Evolutionary conservation across 2,888 invertebrate genomes (phyloP), one percentile per base, ranked within the genome.

Genomic region (Nephrocerus scutellatus): DNA sequence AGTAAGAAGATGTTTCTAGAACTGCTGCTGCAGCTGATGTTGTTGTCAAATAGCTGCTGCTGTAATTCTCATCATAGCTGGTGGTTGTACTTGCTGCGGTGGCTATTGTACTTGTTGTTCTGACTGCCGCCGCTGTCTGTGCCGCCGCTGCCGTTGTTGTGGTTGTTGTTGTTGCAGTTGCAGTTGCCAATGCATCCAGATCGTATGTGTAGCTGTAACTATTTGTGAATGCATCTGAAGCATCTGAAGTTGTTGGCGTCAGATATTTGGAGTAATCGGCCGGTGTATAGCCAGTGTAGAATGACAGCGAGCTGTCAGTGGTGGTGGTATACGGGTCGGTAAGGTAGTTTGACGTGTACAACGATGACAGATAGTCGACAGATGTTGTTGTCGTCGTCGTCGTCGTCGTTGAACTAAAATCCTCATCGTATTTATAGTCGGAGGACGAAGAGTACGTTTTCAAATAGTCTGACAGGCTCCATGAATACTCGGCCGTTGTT

Each of bases 381-480:
- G 31, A 36, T 47, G 8, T 49, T 50, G 25, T 44, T 47, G 10
- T 29, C 44, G 23, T 43, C 48, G 65, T 78, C 78, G 63, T 79
- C 47, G 1, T 50, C 51, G 63, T 79, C 77, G 63, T 79, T n/a
- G n/a, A n/a, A n/a, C n/a, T n/a, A n/a, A n/a, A n/a, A n/a, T n/a
- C n/a, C n/a, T n/a, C n/a, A 5, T 38, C 46, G 15, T 39, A 43
- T 24, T 28, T 44, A 28, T 41, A 43, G 7, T 36, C 40, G 14
- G 23, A 41, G 8, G 42, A 28, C n/a, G n/a, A n/a, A 5, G 46
- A 41, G 22, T 46, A 46, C 1, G 39, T 38, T 22, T 36, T 44
- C 21, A 46, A 30, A 20, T 46, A 46, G 9, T 46, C 46, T 2
- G 46, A 46, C 7, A 46, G 43, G 24, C 44, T 44, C 5, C 41